Percentiles rank a stretch among this genome's conserved stretches.
Evolutionary conservation across 2,113 vertebrate species (phyloP).

Genomic region (Brachionichthys hirsutus): DNA sequence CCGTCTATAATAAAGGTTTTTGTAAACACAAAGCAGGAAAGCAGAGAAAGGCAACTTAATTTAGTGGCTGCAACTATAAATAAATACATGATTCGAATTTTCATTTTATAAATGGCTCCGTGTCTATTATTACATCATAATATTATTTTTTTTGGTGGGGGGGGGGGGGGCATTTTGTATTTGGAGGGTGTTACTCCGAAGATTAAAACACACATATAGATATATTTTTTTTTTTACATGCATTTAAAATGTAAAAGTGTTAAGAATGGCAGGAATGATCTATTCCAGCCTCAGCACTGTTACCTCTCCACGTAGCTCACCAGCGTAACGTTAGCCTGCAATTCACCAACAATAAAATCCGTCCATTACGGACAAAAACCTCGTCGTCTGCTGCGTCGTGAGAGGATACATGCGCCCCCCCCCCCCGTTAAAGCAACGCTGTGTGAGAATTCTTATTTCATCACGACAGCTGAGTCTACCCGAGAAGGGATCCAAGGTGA

Average conservation of each 20-base stretch:
- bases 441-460: conserved; percentile 11
- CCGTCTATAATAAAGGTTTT: conserved; percentile 9
- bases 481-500: conserved; percentile 60
- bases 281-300: conserved; percentile 36
- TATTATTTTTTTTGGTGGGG: no score
- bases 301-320: conserved; percentile 47
- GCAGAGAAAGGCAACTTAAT: conserved; percentile 1
- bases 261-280: conserved; percentile 3
- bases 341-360: conserved; percentile 56
- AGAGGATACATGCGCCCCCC: conserved; percentile 5
- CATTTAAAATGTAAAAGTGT: neutral
- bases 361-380: conserved; percentile 33
- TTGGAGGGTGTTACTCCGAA: no score
- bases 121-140: conserved; percentile 9
- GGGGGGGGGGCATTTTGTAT: no score
- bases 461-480: conserved; percentile 15
- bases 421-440: conserved; percentile 7
- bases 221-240: neutral
- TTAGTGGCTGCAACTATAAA: conserved; percentile 25
- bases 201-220: no score
- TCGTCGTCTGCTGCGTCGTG: conserved; percentile 8
- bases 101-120: neutral
- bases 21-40: conserved; percentile 15
- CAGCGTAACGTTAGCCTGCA: conserved; percentile 21
- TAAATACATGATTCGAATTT: conserved; percentile 6